phyloP scores from a whole-genome alignment of 1,140 invertebrate species.

The Drosophila nikananu region DNA sequence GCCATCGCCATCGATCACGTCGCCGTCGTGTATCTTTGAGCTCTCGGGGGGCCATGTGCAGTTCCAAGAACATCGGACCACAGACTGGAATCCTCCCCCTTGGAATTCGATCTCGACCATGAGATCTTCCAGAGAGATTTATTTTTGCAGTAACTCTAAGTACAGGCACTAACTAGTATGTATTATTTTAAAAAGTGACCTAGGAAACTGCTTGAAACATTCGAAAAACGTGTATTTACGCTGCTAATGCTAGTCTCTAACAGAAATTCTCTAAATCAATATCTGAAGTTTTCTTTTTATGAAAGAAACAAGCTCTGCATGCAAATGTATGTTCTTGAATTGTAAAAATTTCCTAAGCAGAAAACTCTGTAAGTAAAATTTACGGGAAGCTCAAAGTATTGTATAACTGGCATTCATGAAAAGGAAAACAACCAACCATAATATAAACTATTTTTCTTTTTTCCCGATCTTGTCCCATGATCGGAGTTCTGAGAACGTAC shows the following conservation, averaged over 20 bases:
- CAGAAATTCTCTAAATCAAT: not conserved
- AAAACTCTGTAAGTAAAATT: not conserved
- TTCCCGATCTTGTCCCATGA: not conserved
- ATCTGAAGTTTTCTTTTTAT: not conserved
- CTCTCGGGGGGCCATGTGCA: constrained; percentile 51
- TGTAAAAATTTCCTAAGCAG: not conserved
- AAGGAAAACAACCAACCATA: not conserved
- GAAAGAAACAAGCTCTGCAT: not conserved
- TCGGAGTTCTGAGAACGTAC: not conserved
- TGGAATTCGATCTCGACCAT: constrained; percentile 16
- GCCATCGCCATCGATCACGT: constrained; percentile 18
- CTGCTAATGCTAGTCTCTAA: not conserved
- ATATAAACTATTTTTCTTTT: not conserved
- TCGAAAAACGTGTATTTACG: not conserved
- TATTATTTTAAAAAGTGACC: not conserved
- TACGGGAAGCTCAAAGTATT: not conserved
- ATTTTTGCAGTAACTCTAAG: not conserved
- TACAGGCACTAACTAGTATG: not conserved
- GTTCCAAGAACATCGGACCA: constrained; percentile 58
- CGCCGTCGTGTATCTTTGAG: constrained; percentile 28
- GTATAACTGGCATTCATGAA: too few species aligned
- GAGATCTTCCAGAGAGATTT: not conserved
- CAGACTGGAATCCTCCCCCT: constrained; percentile 62
- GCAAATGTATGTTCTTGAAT: not conserved
- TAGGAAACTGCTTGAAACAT: not conserved